Percentiles rank a stretch among this genome's conserved stretches.
These are phyloP conservation scores for Caenorhabditis inopinata DNA, from an alignment of 1,140 invertebrate species.

Conservation along the genomic window DNA sequence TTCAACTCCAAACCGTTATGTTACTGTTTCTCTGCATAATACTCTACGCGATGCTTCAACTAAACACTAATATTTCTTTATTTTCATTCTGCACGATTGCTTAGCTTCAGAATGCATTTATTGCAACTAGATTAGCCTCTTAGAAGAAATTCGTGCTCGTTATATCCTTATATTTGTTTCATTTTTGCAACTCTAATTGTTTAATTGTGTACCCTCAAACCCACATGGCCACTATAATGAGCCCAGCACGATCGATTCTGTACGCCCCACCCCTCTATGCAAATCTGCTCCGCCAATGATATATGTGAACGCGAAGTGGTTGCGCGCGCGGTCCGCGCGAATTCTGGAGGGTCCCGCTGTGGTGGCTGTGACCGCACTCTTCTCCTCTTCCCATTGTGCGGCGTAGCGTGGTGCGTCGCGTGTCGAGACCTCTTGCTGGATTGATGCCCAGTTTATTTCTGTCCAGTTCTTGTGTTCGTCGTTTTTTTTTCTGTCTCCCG, in stretches of 20 bases:
- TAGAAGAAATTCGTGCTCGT: too few relatives aligned
- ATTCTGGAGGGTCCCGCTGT: not conserved
- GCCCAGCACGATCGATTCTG: not conserved
- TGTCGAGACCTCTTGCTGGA: not conserved
- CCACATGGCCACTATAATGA: too few relatives aligned
- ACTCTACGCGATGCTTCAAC: too few relatives aligned
- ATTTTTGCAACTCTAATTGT: too few relatives aligned
- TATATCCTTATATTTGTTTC: too few relatives aligned
- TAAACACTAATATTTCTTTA: too few relatives aligned
- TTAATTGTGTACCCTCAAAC: too few relatives aligned
- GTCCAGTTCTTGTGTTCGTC: not conserved
- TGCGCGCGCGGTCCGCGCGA: not conserved
- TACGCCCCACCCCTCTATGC: not conserved
- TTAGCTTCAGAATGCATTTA: too few relatives aligned
- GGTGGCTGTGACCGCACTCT: not conserved
- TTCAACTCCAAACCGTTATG: too few relatives aligned
- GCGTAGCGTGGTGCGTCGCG: slow-evolving; percentile 1
- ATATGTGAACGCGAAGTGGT: not conserved
- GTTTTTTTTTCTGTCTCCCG: not conserved
- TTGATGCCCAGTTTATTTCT: not conserved
- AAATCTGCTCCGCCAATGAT: not conserved
- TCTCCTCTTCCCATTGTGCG: not conserved
- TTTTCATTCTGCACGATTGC: too few relatives aligned
- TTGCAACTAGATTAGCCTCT: too few relatives aligned
- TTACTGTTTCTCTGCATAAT: too few relatives aligned